Conservation (phyloP, 2,888 invertebrate species). For the Cremastinae sp. region DNA sequence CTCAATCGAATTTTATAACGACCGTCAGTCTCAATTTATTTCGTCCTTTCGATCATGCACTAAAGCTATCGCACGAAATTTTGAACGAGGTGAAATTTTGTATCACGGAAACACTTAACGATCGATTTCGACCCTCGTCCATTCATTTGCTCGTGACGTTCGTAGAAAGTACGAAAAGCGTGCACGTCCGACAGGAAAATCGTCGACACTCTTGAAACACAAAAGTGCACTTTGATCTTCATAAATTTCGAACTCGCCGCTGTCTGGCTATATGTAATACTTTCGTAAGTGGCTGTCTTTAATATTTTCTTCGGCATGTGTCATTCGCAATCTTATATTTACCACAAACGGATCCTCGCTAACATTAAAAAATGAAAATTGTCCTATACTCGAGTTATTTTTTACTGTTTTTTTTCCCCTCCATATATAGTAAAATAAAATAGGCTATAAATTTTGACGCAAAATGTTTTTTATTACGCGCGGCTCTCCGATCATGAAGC, state of each 20-base stretch:
- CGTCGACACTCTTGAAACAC: constrained; percentile 69
- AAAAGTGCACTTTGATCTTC: constrained; percentile 76
- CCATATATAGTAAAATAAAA: too few relatives aligned
- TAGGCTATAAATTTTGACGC: too few relatives aligned
- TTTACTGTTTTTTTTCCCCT: too few relatives aligned
- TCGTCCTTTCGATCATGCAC: constrained; percentile 19
- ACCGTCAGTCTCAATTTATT: too few relatives aligned
- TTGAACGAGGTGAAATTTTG: background rate
- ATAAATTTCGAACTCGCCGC: constrained; percentile 70
- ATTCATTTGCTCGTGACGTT: constrained; percentile 24
- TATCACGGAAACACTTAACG: constrained; percentile 22
- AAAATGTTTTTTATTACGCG: background rate
- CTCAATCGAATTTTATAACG: background rate
- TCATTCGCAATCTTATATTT: too few relatives aligned
- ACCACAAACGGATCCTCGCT: too few relatives aligned
- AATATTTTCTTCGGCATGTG: too few relatives aligned
- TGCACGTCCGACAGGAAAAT: constrained; percentile 75
- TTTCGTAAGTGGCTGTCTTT: too few relatives aligned
- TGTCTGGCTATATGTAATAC: constrained; percentile 50
- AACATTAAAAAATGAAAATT: too few relatives aligned
- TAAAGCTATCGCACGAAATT: constrained; percentile 19
- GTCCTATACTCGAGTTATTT: too few relatives aligned
- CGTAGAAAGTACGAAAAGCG: constrained; percentile 51
- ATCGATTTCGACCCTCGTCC: background rate
- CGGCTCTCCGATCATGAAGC: background rate